Evolutionary conservation across 1,140 invertebrate genomes (phyloP), one percentile per base, ranked within the genome.

Genomic region (Geopemphigus sp.): DNA sequence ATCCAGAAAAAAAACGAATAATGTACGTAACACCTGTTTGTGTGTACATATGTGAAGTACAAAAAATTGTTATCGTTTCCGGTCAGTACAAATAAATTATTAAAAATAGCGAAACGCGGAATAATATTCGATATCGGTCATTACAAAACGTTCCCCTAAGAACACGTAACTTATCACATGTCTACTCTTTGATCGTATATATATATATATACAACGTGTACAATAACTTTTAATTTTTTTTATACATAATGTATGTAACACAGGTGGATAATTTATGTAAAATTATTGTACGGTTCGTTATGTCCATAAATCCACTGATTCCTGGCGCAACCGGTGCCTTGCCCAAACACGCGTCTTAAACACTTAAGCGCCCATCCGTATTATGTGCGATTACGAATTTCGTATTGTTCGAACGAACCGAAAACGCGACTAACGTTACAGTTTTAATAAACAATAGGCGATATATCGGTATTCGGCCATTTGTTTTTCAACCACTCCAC

Each of bases 351-450:
- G 17, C 24, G 24, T 50, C 47, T 50, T 26, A 56, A 54, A 56
- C 29, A 17, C 17, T n/a, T 32, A n/a, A n/a, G n/a, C n/a, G n/a
- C n/a, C n/a, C n/a, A n/a, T n/a, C n/a, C 26, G 22, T 29, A 73
- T 53, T 39, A 22, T 57, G 8, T 6, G 19, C 54, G 53, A 57
- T 74, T 74, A 57, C 5, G 15, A 24, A 45, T 45, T 24, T 11
- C n/a, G 66, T 50, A 68, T 78, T 59, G 39, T 78, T 50, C 24
- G 74, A 50, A 78, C 74, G 50, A 78, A 78, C 50, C 47, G 57
- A 78, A 57, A 63, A 26, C 17, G 32, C 24, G 15, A 76, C 59
- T 76, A 76, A 78, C 57, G 39, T 1, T 29, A 50, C 8, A 50
- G 26, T 78, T 26, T 50, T 47, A 61, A 39, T 39, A 56, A 8